Percentiles rank a stretch among this genome's conserved stretches.
These are phyloP conservation scores for Trichacis sp. DNA, from an alignment of 2,888 invertebrate genomes.

Conservation along the genomic window DNA sequence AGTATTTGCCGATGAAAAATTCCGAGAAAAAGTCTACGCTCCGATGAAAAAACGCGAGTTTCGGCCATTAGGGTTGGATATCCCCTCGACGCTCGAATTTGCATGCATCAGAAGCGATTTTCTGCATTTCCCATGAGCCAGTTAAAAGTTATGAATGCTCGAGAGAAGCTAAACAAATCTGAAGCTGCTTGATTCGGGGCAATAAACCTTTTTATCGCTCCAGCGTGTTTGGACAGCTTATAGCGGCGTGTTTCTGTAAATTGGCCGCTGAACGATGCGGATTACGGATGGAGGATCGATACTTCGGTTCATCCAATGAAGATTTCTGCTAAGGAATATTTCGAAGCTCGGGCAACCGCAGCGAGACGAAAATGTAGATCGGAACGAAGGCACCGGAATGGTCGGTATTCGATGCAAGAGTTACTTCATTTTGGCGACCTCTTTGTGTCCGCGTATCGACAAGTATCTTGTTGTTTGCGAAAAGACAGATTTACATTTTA, in stretches of 20 bases:
- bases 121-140: neutral
- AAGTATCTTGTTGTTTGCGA: too few relatives aligned
- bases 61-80: too few relatives aligned
- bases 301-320: neutral
- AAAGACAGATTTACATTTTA: too few relatives aligned
- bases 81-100: too few relatives aligned
- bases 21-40: too few relatives aligned
- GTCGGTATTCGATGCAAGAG: neutral
- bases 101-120: neutral
- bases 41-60: too few relatives aligned
- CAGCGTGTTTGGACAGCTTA: constrained; percentile 11
- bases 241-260: constrained; percentile 30
- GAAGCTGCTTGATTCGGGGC: constrained; percentile 21
- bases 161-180: neutral
- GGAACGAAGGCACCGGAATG: neutral
- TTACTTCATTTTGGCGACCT: neutral
- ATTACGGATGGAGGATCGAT: neutral
- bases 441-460: neutral
- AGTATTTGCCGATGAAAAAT: too few relatives aligned
- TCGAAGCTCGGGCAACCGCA: neutral
- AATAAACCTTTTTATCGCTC: constrained; percentile 35
- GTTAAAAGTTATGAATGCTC: neutral
- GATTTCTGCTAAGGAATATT: neutral
- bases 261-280: neutral
- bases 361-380: neutral